phyloP scores from a whole-genome alignment of 1,140 invertebrate genomes.

The Triops longicaudatus region DNA sequence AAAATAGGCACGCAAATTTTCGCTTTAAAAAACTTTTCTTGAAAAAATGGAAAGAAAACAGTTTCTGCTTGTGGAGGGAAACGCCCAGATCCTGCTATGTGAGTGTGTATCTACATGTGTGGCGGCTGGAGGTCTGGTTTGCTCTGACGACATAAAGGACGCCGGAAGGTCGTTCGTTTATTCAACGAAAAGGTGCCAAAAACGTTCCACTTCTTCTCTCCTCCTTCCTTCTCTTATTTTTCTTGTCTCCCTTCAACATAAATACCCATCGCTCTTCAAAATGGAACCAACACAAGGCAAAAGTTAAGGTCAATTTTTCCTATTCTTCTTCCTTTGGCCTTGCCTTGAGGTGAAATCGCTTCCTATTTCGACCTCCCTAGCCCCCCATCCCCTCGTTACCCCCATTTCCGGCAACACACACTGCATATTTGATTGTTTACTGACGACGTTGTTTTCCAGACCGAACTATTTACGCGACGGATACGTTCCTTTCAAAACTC shows the following conservation, averaged over 20 bases:
- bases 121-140: neutral
- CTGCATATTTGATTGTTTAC: neutral
- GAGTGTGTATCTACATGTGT: neutral
- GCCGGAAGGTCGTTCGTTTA: slow-evolving; percentile 3
- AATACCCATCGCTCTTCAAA: neutral
- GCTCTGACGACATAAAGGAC: slow-evolving; percentile 2
- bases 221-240: neutral
- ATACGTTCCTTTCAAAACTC: no score
- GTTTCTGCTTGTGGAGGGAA: neutral
- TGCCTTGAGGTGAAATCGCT: neutral
- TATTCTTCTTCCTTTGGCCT: neutral
- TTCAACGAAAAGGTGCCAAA: slow-evolving; percentile 11
- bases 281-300: neutral
- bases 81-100: neutral
- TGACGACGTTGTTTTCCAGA: no score
- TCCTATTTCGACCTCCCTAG: neutral
- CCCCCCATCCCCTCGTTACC: neutral
- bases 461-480: no score
- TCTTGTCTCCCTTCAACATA: neutral
- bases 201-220: neutral
- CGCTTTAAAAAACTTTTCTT: no score
- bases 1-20: no score
- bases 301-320: neutral
- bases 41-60: neutral
- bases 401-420: neutral